Conservation (phyloP, 2,888 invertebrate species). For the Latrodectus elegans region DNA sequence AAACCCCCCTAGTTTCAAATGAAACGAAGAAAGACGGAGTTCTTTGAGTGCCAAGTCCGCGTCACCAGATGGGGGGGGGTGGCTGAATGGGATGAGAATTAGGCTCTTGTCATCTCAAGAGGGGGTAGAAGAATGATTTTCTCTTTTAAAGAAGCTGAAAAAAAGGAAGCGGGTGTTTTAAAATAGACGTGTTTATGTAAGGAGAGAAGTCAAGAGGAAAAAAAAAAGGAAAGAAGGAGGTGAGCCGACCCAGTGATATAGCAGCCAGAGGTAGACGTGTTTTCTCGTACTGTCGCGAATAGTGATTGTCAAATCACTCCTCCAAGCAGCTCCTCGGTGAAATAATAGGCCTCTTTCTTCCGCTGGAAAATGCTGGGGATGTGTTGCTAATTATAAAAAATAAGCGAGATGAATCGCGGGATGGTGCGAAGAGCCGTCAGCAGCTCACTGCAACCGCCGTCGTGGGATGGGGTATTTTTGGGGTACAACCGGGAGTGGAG, state of each 20-base stretch:
- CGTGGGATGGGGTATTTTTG: conserved; percentile 25
- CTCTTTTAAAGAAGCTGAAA: neutral
- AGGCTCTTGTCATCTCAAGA: neutral
- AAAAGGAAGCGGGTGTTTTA: conserved; percentile 28
- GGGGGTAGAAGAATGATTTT: neutral
- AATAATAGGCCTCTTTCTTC: conserved; percentile 55
- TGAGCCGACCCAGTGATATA: neutral
- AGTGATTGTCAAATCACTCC: conserved; percentile 63
- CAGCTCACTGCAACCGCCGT: conserved; percentile 33
- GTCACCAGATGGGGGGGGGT: conserved; percentile 15
- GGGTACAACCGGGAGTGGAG: conserved; percentile 9
- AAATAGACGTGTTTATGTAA: conserved; percentile 65
- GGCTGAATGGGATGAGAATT: conserved; percentile 1
- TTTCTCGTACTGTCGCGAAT: conserved; percentile 34
- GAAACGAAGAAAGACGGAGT: conserved; percentile 24
- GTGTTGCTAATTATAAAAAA: conserved; percentile 63
- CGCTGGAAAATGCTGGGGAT: neutral
- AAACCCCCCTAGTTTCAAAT: conserved; percentile 44
- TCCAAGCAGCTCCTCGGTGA: conserved; percentile 19
- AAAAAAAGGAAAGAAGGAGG: neutral
- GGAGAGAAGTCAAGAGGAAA: conserved; percentile 16
- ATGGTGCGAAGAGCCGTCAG: conserved; percentile 40
- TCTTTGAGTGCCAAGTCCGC: conserved; percentile 1
- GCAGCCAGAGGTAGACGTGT: conserved; percentile 46
- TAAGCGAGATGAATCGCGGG: conserved; percentile 30